phyloP scores from a whole-genome alignment of 1,140 invertebrate species.

The Charaxes varanes region DNA sequence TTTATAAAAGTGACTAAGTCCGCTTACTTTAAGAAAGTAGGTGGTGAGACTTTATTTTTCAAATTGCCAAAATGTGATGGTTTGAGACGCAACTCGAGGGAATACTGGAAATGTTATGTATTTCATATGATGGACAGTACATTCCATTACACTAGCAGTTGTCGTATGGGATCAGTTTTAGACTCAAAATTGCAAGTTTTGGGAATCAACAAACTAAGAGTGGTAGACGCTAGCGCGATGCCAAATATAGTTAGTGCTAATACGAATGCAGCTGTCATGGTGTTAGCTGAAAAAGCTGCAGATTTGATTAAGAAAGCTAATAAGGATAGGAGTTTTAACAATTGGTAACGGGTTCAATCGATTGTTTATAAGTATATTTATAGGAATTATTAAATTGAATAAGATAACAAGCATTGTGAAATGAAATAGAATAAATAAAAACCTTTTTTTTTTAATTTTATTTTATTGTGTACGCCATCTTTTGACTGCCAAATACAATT shows the following conservation, averaged over 20 bases:
- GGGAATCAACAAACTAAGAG: conserved; percentile 37
- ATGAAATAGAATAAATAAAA: too few species aligned
- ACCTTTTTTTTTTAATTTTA: too few species aligned
- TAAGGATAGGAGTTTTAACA: too few species aligned
- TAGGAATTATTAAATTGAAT: too few species aligned
- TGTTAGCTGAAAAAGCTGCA: conserved; percentile 27
- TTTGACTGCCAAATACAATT: too few species aligned
- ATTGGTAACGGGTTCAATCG: too few species aligned
- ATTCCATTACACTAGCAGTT: conserved; percentile 64
- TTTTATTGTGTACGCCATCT: too few species aligned
- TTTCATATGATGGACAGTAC: conserved; percentile 40
- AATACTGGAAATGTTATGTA: conserved; percentile 61
- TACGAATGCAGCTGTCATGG: conserved; percentile 26
- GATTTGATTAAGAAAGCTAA: conserved; percentile 19
- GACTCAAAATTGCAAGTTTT: conserved; percentile 59
- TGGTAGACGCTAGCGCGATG: conserved; percentile 38
- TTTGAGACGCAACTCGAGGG: conserved; percentile 11
- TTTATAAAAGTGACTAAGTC: conserved; percentile 12
- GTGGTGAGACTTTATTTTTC: conserved; percentile 9
- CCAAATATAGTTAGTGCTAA: conserved; percentile 24
- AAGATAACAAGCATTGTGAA: too few species aligned
- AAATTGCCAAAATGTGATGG: conserved; percentile 9
- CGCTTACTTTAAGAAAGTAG: conserved; percentile 8
- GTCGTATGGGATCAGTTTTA: conserved; percentile 69
- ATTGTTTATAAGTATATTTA: too few species aligned